A percentile compares a stretch with the other conserved stretches of the same genome.
Evolutionary conservation across 2,797 vertebrate genomes (phyloP).

Genomic region (Manis javanica): DNA sequence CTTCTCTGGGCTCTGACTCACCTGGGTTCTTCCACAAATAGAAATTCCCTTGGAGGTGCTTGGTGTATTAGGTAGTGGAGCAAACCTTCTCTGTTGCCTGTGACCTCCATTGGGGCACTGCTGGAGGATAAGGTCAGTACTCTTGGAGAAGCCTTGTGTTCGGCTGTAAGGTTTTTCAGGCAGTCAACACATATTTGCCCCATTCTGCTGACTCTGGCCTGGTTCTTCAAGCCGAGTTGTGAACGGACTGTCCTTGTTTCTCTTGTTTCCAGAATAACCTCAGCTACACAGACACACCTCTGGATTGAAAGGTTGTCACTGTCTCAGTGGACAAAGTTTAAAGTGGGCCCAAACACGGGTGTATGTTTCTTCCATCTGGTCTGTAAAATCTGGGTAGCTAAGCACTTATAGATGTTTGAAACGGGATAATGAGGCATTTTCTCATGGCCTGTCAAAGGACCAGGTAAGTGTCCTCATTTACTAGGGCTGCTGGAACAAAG

Average conservation of each 20-base stretch:
- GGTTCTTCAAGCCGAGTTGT: neutral
- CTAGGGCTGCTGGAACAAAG: neutral
- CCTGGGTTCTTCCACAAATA: neutral
- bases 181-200: neutral
- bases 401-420: neutral
- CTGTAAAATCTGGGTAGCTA: neutral
- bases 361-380: neutral
- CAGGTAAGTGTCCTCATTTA: accelerated
- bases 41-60: neutral
- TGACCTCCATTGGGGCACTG: neutral
- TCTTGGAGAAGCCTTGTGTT: neutral
- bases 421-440: neutral
- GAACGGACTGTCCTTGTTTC: neutral
- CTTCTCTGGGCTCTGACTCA: neutral
- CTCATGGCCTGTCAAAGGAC: neutral
- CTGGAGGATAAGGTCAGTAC: neutral
- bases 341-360: neutral
- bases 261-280: neutral
- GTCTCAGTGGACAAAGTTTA: neutral
- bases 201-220: neutral
- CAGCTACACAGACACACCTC: neutral
- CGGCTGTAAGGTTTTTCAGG: neutral
- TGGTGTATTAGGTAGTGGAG: accelerated
- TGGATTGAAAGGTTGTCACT: neutral
- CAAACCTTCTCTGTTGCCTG: neutral